phyloP scores from a whole-genome alignment of 2,888 invertebrate species.

The Drosophila diplacantha region DNA sequence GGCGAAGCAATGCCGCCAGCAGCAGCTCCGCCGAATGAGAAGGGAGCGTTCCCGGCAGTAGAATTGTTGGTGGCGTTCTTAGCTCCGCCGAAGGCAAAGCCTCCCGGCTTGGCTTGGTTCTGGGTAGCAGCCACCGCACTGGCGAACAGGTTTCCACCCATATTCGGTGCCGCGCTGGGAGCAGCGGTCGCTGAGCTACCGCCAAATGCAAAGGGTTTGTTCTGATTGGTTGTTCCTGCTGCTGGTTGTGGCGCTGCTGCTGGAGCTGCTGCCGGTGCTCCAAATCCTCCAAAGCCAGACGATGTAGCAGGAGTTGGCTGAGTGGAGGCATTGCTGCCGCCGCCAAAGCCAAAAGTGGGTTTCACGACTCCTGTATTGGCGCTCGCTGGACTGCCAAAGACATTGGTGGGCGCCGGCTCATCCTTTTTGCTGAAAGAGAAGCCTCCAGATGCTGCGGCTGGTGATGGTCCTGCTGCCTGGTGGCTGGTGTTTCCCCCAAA shows the following conservation, averaged over 20 bases:
- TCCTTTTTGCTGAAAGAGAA: slow-evolving; percentile 24
- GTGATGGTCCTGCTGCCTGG: background rate
- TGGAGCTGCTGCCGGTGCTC: slow-evolving; percentile 7
- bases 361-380: slow-evolving; percentile 14
- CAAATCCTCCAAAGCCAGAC: slow-evolving; percentile 21
- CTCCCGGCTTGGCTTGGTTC: slow-evolving; percentile 40
- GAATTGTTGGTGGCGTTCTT: slow-evolving; percentile 17
- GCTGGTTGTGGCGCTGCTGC: background rate
- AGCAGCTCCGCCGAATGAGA: slow-evolving; percentile 54
- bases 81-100: slow-evolving; percentile 57
- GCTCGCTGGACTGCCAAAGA: slow-evolving; percentile 15
- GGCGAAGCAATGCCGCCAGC: slow-evolving; percentile 24
- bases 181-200: background rate
- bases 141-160: slow-evolving; percentile 60
- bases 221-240: slow-evolving; percentile 3
- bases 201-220: slow-evolving; percentile 32
- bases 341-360: slow-evolving; percentile 18
- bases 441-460: slow-evolving; percentile 11
- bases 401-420: background rate
- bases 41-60: slow-evolving; percentile 36
- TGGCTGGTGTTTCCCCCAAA: slow-evolving; percentile 15
- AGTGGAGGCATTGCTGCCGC: background rate
- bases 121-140: slow-evolving; percentile 43
- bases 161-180: slow-evolving; percentile 14
- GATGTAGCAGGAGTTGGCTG: slow-evolving; percentile 11